Base-by-base conservation (phyloP, 2,797 vertebrate species). In the Anguilla obscura region DNA sequence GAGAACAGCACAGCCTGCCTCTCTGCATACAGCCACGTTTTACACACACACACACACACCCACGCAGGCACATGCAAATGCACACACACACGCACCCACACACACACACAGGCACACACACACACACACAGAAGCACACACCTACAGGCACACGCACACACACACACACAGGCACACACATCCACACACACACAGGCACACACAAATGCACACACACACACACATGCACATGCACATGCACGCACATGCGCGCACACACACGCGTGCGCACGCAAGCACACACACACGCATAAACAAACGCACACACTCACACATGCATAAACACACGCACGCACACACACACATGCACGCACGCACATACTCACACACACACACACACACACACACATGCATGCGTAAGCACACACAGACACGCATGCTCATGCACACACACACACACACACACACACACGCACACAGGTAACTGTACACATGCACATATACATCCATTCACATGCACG, bases 281-380 rank as follows among this genome's bases (percentile, higher is more conserved):
- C 12, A 24, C 12, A 36, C 10, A 18, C 2, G 7, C 24, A 14
- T 0, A 58, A 1, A 10, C 30, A 40, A 1, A 86, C 2, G 40
- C 4, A 2, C 21, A 54, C 27, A 7, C 1, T 24, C 76, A 30
- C 85, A 27, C 21, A n/a, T 18, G 4, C 36, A 16, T 3, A 16
- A 2, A 18, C 40, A 80, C 52, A 50, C 1, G 69, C 84, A 79
- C 27, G 40, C 69, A 24, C 69, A 21, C 74, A 24, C 74, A 30
- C 76, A 79, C 58, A 24, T 12, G 40, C 1, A 56, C 60, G 56
- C 48, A 52, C 21, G 16, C 52, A 60, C 52, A 33, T 12, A 85
- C 84, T 3, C 82, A 84, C 82, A 84, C 21, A 84, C 82, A 52
- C 48, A 84, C 82, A 52, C 84, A 85, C 24, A 60, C 54, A 58